Conservation (phyloP, 2,797 vertebrate species). For the Clangula hyemalis region DNA sequence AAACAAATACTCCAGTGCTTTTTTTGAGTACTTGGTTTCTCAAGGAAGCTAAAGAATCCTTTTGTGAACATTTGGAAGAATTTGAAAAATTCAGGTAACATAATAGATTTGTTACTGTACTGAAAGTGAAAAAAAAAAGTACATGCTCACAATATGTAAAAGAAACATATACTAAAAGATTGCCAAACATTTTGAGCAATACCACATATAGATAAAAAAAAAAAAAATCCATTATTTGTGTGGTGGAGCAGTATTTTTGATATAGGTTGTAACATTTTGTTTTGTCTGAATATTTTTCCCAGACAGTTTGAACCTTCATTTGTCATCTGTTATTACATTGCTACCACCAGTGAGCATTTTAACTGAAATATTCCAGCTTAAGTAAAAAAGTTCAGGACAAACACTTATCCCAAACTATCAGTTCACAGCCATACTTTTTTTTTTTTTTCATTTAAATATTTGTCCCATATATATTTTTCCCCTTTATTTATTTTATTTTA, state of each 20-base stretch:
- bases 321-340: neutral
- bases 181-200: neutral
- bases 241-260: neutral
- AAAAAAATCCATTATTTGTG: neutral
- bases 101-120: neutral
- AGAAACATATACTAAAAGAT: neutral
- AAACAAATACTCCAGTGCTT: neutral
- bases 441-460: neutral
- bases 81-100: neutral
- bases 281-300: neutral
- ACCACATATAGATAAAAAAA: neutral
- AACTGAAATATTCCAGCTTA: neutral
- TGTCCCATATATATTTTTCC: neutral
- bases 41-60: neutral
- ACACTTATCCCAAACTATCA: neutral
- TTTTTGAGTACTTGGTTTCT: neutral
- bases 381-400: neutral
- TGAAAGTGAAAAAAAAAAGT: neutral
- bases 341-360: neutral
- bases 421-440: neutral
- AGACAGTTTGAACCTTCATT: neutral
- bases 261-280: neutral
- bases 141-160: neutral
- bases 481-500: no score
- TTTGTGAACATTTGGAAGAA: neutral